Evolutionary conservation across 2,888 invertebrate species (phyloP).

Genomic region (Sycophila texana): DNA sequence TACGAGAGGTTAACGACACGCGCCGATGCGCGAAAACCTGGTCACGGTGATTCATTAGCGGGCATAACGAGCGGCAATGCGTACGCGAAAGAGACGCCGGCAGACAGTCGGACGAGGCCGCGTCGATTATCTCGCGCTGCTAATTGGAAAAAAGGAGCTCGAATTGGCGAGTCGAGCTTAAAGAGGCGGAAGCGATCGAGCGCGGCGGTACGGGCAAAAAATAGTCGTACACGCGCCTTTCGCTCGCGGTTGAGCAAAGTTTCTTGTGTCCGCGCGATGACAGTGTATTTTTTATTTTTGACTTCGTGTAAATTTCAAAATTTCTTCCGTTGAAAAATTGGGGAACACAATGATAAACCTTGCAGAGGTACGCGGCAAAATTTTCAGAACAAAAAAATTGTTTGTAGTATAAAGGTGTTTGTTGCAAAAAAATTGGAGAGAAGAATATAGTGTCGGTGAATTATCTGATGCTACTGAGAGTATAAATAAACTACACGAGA

Average conservation of each 20-base stretch:
- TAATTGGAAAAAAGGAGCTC: not conserved
- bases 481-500: too few relatives aligned
- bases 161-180: slow-evolving; percentile 9
- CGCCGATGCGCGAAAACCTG: slow-evolving; percentile 62
- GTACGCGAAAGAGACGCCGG: slow-evolving; percentile 39
- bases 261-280: not conserved
- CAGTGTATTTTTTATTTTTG: too few relatives aligned
- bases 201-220: not conserved
- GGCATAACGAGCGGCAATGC: slow-evolving; percentile 62
- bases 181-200: slow-evolving; percentile 32
- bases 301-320: too few relatives aligned
- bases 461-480: too few relatives aligned
- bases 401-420: too few relatives aligned
- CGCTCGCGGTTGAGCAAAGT: too few relatives aligned
- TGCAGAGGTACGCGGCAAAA: too few relatives aligned
- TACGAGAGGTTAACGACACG: slow-evolving; percentile 69
- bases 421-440: too few relatives aligned
- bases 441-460: too few relatives aligned
- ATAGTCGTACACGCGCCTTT: not conserved
- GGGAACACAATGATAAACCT: too few relatives aligned
- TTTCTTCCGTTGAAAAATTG: too few relatives aligned
- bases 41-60: slow-evolving; percentile 71
- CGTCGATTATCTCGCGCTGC: slow-evolving; percentile 55
- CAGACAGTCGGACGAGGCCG: slow-evolving; percentile 55
- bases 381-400: too few relatives aligned